Conservation (phyloP, 2,113 vertebrate genomes). For the Chaetorhynchus papuensis region DNA sequence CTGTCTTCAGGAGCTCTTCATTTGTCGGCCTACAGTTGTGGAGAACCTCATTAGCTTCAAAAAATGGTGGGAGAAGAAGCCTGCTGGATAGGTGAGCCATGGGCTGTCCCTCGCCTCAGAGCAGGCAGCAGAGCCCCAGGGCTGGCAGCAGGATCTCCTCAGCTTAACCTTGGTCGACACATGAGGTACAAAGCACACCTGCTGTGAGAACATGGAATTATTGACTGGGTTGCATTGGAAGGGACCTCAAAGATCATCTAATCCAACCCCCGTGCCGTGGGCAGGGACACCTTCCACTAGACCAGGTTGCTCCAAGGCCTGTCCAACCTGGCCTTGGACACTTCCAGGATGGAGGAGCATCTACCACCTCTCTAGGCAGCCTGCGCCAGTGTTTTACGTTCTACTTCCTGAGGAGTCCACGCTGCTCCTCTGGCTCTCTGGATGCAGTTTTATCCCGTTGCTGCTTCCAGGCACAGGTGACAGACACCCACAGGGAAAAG, state of each 20-base stretch:
- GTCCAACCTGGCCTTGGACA: background rate
- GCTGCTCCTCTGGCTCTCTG: background rate
- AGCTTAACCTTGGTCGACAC: background rate
- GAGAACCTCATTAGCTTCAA: background rate
- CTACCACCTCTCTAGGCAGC: background rate
- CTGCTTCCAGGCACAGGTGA: rapidly evolving
- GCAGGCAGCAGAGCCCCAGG: background rate
- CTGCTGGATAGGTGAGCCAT: background rate
- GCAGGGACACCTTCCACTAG: background rate
- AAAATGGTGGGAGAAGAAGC: background rate
- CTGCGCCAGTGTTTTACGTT: background rate
- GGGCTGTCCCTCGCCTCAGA: too few species aligned
- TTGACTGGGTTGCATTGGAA: background rate
- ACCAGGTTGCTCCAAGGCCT: background rate
- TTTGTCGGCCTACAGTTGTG: rapidly evolving
- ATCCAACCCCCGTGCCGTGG: background rate
- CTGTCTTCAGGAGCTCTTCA: background rate
- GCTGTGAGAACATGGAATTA: background rate
- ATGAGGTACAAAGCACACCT: rapidly evolving
- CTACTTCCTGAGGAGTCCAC: rapidly evolving
- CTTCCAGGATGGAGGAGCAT: background rate
- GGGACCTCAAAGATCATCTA: background rate
- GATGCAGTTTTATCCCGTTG: rapidly evolving
- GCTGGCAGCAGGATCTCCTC: background rate
- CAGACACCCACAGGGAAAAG: rapidly evolving